Percentiles rank a stretch among this genome's conserved stretches.
phyloP scores from a whole-genome alignment of 2,797 vertebrate genomes.

The Tenualosa thibaudeaui region DNA sequence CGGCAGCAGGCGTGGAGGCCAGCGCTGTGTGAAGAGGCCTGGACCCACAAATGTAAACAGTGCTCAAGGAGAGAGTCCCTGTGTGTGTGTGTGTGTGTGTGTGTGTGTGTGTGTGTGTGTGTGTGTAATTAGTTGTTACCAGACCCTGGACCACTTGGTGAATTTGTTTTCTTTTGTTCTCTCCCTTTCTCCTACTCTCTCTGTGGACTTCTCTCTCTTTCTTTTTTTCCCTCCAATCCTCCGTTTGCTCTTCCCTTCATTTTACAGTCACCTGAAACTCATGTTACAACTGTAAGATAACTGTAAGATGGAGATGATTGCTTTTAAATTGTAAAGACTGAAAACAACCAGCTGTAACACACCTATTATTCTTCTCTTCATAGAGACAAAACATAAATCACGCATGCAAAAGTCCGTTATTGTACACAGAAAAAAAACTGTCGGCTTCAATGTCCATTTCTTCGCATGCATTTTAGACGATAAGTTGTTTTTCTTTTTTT shows the following conservation, averaged over 20 bases:
- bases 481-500: background rate
- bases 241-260: background rate
- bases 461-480: too few relatives aligned
- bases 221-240: background rate
- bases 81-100: background rate
- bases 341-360: too few relatives aligned
- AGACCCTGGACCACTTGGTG: background rate
- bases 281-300: too few relatives aligned
- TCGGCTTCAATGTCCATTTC: too few relatives aligned
- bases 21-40: slow-evolving; percentile 4
- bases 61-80: background rate
- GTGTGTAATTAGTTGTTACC: slow-evolving; percentile 9
- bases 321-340: too few relatives aligned
- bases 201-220: background rate
- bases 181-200: background rate
- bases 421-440: too few relatives aligned
- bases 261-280: background rate
- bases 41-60: slow-evolving; percentile 28
- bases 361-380: too few relatives aligned
- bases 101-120: slow-evolving; percentile 5
- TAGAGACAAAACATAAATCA: too few relatives aligned
- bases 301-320: too few relatives aligned
- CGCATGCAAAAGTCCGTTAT: too few relatives aligned
- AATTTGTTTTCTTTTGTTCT: slow-evolving; percentile 15
- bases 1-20: slow-evolving; percentile 1